These are phyloP conservation scores for Macrophya annulata DNA, from an alignment of 2,888 invertebrate genomes.

Conservation along the genomic window DNA sequence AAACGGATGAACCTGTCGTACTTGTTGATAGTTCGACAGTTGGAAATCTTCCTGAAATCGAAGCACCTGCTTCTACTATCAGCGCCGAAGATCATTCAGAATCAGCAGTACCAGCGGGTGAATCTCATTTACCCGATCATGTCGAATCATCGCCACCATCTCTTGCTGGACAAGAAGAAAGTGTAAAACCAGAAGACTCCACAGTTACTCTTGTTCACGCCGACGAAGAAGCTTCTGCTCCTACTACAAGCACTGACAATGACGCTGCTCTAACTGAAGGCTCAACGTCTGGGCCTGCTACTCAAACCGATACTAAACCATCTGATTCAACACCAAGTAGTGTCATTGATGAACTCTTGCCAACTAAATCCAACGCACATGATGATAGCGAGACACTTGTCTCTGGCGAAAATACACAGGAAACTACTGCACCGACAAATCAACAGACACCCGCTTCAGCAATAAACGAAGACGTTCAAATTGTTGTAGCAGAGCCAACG, in stretches of 20 bases:
- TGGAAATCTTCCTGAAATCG: not conserved
- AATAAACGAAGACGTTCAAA: constrained; percentile 56
- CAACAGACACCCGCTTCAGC: constrained; percentile 42
- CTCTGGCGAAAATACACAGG: not conserved
- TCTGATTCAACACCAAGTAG: constrained; percentile 14
- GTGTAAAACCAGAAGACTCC: constrained; percentile 2
- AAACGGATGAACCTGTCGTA: constrained; percentile 28
- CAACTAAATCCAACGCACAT: not conserved
- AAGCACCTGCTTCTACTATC: not conserved
- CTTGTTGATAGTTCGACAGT: not conserved
- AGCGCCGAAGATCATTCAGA: not conserved
- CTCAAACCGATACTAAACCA: constrained; percentile 20
- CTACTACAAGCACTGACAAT: not conserved
- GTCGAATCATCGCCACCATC: constrained; percentile 20
- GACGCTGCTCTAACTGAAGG: not conserved
- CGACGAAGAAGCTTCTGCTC: not conserved
- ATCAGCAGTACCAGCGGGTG: constrained; percentile 10
- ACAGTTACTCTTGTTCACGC: not conserved
- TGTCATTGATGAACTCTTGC: not conserved
- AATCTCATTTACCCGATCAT: not conserved
- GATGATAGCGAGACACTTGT: constrained; percentile 7
- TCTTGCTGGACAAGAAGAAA: constrained; percentile 9
- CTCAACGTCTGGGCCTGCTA: not conserved
- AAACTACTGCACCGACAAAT: constrained; percentile 13
- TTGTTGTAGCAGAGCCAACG: constrained; percentile 41